A percentile compares a stretch with the other conserved stretches of the same genome.
Evolutionary conservation across 2,888 invertebrate species (phyloP).

Genomic region (Hemaris fuciformis): DNA sequence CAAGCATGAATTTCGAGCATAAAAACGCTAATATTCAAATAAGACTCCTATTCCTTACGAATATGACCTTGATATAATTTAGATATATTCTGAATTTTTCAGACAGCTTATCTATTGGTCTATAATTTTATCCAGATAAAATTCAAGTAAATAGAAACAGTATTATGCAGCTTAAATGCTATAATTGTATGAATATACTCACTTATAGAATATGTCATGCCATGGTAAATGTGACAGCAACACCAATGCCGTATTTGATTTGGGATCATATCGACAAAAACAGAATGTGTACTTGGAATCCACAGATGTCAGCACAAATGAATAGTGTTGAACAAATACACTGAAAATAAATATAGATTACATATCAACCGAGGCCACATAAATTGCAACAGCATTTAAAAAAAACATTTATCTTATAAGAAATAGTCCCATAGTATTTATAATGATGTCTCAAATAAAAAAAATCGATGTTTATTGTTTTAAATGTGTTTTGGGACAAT

Average conservation of each 20-base stretch:
- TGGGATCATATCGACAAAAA: constrained; percentile 97
- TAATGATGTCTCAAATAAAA: too few species aligned
- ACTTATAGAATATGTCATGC: constrained; percentile 98
- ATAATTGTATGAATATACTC: constrained; percentile 50
- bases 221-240: constrained; percentile 95
- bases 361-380: not conserved
- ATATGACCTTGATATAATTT: too few species aligned
- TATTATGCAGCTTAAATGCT: not conserved
- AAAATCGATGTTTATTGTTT: too few species aligned
- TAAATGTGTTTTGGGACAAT: too few species aligned
- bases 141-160: not conserved
- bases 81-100: too few species aligned
- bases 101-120: too few species aligned
- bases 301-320: constrained; percentile 96
- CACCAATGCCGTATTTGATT: constrained; percentile 91
- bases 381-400: not conserved
- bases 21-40: too few species aligned
- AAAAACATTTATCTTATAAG: not conserved
- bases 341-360: constrained; percentile 76
- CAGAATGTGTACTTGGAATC: constrained; percentile 99
- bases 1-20: too few species aligned
- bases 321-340: constrained; percentile 94
- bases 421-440: too few species aligned
- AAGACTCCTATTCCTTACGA: too few species aligned
- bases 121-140: too few species aligned